Evolutionary conservation across 2,888 invertebrate genomes (phyloP).

Genomic region (Fragum fragum): DNA sequence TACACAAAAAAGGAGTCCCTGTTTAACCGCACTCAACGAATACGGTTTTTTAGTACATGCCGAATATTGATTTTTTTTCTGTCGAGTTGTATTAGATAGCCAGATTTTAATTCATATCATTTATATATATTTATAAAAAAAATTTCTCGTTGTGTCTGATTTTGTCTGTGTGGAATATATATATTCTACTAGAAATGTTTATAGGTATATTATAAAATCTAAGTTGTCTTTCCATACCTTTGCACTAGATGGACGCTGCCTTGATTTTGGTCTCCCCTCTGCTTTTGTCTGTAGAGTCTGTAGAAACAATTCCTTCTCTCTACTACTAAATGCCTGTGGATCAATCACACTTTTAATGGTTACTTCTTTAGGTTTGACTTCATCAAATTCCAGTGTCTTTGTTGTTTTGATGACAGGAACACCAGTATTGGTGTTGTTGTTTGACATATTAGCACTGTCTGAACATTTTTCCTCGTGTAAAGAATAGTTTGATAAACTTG

Average conservation of each 20-base stretch:
- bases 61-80: too few relatives aligned
- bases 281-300: slow-evolving; percentile 46
- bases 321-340: slow-evolving; percentile 46
- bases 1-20: too few relatives aligned
- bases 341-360: slow-evolving; percentile 68
- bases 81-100: too few relatives aligned
- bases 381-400: slow-evolving; percentile 72
- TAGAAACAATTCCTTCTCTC: slow-evolving; percentile 60
- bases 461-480: slow-evolving; percentile 14
- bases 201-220: too few relatives aligned
- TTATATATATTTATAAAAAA: too few relatives aligned
- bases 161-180: too few relatives aligned
- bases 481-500: slow-evolving; percentile 49
- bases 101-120: too few relatives aligned
- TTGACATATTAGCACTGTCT: slow-evolving; percentile 15
- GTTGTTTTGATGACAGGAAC: slow-evolving; percentile 69
- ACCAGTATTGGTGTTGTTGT: not conserved
- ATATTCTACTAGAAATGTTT: too few relatives aligned
- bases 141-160: too few relatives aligned
- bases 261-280: slow-evolving; percentile 46
- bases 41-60: too few relatives aligned
- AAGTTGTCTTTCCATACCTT: slow-evolving; percentile 55
- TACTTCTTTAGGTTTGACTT: slow-evolving; percentile 68
- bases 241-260: slow-evolving; percentile 63
- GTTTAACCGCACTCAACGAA: too few relatives aligned